Conservation (phyloP, 2,113 vertebrate genomes). For the Acrocephalus arundinaceus region DNA sequence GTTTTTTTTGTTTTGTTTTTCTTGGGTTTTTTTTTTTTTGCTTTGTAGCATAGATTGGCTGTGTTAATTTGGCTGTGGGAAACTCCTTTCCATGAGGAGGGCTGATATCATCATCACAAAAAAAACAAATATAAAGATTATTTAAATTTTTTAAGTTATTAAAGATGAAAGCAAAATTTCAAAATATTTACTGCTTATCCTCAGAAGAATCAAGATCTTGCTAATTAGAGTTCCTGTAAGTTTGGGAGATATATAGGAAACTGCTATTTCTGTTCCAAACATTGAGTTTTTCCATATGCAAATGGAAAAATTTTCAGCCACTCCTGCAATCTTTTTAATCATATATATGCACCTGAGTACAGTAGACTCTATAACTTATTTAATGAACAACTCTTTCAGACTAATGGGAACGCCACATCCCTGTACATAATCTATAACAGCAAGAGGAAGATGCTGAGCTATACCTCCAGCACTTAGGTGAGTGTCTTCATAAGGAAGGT, state of each 20-base stretch:
- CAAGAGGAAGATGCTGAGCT: neutral
- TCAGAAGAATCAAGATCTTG: neutral
- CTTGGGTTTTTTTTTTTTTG: neutral
- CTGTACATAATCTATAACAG: neutral
- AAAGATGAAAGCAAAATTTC: neutral
- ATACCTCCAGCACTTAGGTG: neutral
- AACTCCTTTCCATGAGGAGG: neutral
- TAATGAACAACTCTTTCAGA: neutral
- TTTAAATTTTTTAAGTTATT: neutral
- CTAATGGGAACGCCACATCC: neutral
- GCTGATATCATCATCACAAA: neutral
- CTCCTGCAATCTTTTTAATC: neutral
- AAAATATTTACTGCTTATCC: neutral
- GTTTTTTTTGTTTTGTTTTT: neutral
- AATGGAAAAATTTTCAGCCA: neutral
- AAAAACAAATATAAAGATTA: neutral
- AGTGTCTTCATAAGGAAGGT: neutral
- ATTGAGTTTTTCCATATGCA: neutral
- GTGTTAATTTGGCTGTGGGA: neutral
- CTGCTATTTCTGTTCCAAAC: neutral
- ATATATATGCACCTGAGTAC: neutral
- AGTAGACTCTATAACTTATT: neutral
- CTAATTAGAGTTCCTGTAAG: neutral
- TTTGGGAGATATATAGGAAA: neutral
- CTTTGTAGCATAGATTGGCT: neutral